Percentiles rank a stretch among this genome's conserved stretches.
phyloP scores from a whole-genome alignment of 2,797 vertebrate genomes.

The Sebastes trivittatus region DNA sequence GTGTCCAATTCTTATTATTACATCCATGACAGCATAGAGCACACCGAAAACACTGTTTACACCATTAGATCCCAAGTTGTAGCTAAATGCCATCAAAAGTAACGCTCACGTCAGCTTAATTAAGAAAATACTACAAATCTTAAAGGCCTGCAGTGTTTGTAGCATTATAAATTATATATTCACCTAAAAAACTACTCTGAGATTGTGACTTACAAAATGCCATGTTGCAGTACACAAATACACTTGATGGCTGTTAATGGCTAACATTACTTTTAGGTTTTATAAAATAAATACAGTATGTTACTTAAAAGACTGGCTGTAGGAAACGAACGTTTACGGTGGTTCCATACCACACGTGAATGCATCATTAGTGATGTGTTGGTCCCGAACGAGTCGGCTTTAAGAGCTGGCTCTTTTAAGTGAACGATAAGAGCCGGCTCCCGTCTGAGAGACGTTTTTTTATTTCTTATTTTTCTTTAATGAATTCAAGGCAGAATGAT shows the following conservation, averaged over 20 bases:
- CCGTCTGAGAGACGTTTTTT: too few species aligned
- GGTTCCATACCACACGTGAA: not conserved
- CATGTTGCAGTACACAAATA: not conserved
- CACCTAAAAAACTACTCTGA: not conserved
- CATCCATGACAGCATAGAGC: not conserved
- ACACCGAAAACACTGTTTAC: not conserved
- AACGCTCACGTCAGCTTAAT: not conserved
- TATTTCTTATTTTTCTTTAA: too few species aligned
- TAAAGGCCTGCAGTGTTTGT: not conserved
- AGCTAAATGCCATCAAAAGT: not conserved
- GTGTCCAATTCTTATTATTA: too few species aligned
- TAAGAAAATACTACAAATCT: not conserved
- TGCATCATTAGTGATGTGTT: not conserved
- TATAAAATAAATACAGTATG: not conserved
- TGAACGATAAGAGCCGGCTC: too few species aligned
- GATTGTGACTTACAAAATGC: not conserved
- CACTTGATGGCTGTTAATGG: not conserved
- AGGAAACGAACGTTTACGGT: rapidly evolving
- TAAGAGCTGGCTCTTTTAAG: too few species aligned
- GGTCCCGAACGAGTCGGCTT: rapidly evolving
- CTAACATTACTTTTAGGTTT: not conserved
- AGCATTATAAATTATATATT: not conserved
- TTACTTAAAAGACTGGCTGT: not conserved
- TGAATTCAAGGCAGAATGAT: too few species aligned
- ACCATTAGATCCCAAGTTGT: rapidly evolving